Base-by-base conservation (phyloP, 2,113 vertebrate species). In the Etheostoma spectabile region DNA sequence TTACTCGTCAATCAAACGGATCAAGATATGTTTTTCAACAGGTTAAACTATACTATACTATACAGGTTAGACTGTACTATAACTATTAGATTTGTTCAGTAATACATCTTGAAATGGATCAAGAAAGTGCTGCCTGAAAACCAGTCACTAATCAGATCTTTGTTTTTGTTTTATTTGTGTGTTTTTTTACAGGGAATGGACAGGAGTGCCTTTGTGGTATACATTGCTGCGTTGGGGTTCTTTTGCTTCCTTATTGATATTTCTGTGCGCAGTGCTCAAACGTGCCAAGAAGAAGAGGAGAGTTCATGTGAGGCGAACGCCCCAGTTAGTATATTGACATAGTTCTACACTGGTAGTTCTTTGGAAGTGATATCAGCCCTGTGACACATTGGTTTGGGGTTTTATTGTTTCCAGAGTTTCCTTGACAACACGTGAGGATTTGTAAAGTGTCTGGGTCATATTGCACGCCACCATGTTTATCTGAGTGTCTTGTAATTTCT, bases 181-280 rank as follows among this genome's bases (percentile, higher is more conserved):
- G 3, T 7, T 38, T 42, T 42, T 42, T 89, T 78, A 55, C 52
- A 93, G 93, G 74, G 4, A 60, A 15, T 78, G 82, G 65, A 64
- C 21, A 5, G 80, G 65, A 4, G 2, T 92, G 2, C 87, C 90
- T 8, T 19, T 90, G 16, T 95, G 94, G 93, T 92, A 93, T 67
- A 57, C 16, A 5, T 1, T 91, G 16, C 73, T 93, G 35, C 91
- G 92, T 19, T 94, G 93, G 93, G 12, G 74, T 59, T 76, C 53
- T 59, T 78, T 93, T 24, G 52, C 24, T 1, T 35, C 33, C 49
- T 24, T 95, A 33, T 33, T 95, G 67, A 71, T 78, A 16, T 57
- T 48, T 70, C n/a, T 88, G 38, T 90, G 68, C 12, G 12, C 77
- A 3, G 38, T 87, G 19, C 16, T 78, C n/a, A 71, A 16, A 69